phyloP scores from a whole-genome alignment of 2,113 vertebrate genomes.

The Anarhynchus alexandrinus region DNA sequence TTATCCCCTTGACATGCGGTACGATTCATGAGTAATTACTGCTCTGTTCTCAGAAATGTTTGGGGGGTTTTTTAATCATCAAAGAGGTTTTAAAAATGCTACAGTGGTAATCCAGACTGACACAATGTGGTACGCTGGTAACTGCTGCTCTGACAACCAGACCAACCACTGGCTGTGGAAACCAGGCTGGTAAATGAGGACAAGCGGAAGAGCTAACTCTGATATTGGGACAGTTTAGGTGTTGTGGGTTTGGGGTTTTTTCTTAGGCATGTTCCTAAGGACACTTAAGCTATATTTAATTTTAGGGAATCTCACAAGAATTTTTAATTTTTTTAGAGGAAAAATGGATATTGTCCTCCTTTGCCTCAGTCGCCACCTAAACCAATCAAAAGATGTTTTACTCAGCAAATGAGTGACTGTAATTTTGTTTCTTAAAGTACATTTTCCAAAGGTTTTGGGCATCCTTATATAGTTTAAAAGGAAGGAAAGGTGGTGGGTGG shows the following conservation, averaged over 20 bases:
- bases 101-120: neutral
- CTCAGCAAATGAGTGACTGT: neutral
- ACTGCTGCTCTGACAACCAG: neutral
- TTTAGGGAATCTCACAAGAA: neutral
- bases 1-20: neutral
- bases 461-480: neutral
- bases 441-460: neutral
- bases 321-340: neutral
- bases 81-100: neutral
- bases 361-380: neutral
- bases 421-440: neutral
- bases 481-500: neutral
- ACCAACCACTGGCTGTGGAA: neutral
- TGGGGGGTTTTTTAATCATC: neutral
- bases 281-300: neutral
- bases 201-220: neutral
- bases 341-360: neutral
- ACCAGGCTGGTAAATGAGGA: neutral
- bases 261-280: neutral
- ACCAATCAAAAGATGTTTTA: neutral
- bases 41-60: neutral
- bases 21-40: neutral
- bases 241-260: neutral
- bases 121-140: neutral
- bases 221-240: neutral